Evolutionary conservation across 2,888 invertebrate genomes (phyloP).

Genomic region (Busseola fusca): DNA sequence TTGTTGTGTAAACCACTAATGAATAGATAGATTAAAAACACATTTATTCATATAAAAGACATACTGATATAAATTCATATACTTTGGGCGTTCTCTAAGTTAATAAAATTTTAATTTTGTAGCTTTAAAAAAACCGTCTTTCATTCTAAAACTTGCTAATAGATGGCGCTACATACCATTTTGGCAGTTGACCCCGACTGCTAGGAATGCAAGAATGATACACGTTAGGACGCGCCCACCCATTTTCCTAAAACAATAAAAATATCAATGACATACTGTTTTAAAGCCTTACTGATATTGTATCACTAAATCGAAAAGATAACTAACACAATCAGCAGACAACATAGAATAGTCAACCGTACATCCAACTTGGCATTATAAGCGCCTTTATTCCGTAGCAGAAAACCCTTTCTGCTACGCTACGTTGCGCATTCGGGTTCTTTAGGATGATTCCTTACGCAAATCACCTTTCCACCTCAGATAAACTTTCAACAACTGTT

Average conservation of each 20-base stretch:
- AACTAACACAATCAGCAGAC: constrained; percentile 32
- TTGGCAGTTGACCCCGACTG: constrained; percentile 56
- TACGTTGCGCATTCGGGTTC: no score
- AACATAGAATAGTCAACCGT: background rate
- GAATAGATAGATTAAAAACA: background rate
- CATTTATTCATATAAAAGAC: background rate
- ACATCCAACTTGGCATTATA: background rate
- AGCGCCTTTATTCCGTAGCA: background rate
- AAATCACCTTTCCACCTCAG: no score
- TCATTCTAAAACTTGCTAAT: background rate
- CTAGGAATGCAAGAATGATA: constrained; percentile 58
- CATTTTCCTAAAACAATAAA: constrained; percentile 68
- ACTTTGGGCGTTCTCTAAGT: background rate
- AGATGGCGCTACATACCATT: constrained; percentile 72
- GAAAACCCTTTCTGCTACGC: no score
- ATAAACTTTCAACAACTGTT: background rate
- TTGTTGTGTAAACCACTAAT: background rate
- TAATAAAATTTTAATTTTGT: background rate
- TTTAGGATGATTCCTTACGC: no score
- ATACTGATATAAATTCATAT: background rate
- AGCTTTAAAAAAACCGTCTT: background rate
- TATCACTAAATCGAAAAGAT: constrained; percentile 28
- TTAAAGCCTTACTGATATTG: constrained; percentile 15
- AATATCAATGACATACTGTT: constrained; percentile 38
- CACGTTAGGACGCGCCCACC: constrained; percentile 60